These are phyloP conservation scores for Agriopis marginaria DNA, from an alignment of 2,888 invertebrate genomes.

Conservation along the genomic window DNA sequence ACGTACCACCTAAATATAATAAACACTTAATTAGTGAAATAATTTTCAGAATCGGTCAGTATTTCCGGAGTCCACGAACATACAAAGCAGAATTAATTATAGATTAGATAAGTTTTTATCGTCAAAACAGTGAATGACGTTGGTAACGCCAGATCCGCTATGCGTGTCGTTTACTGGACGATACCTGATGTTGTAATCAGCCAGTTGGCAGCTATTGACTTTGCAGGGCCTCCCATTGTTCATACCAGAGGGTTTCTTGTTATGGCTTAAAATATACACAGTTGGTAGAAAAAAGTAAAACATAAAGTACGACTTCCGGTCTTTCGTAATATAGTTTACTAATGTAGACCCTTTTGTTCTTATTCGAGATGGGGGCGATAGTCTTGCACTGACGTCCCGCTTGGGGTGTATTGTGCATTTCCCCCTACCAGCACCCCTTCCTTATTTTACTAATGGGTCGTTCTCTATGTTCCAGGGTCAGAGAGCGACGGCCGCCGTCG, in stretches of 20 bases:
- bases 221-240: conserved; percentile 21
- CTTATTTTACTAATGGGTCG: not conserved
- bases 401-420: too few species aligned
- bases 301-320: not conserved
- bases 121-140: not conserved
- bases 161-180: not conserved
- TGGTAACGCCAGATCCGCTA: not conserved
- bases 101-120: conserved; percentile 9
- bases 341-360: too few species aligned
- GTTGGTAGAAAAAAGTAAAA: not conserved
- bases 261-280: not conserved
- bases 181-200: conserved; percentile 11
- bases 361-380: too few species aligned
- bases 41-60: not conserved
- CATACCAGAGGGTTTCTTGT: not conserved
- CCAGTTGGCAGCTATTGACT: not conserved
- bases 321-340: not conserved
- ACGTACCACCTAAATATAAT: too few species aligned
- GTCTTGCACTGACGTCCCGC: too few species aligned
- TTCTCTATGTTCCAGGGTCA: conserved; percentile 55
- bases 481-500: conserved; percentile 67
- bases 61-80: not conserved
- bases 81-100: not conserved
- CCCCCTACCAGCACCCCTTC: too few species aligned
- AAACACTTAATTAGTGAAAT: not conserved